Percentiles rank a stretch among this genome's conserved stretches.
These are phyloP conservation scores for Apostichopus parvimensis DNA, from an alignment of 35 echinoderm and acorn worm species.

Conservation along the genomic window DNA sequence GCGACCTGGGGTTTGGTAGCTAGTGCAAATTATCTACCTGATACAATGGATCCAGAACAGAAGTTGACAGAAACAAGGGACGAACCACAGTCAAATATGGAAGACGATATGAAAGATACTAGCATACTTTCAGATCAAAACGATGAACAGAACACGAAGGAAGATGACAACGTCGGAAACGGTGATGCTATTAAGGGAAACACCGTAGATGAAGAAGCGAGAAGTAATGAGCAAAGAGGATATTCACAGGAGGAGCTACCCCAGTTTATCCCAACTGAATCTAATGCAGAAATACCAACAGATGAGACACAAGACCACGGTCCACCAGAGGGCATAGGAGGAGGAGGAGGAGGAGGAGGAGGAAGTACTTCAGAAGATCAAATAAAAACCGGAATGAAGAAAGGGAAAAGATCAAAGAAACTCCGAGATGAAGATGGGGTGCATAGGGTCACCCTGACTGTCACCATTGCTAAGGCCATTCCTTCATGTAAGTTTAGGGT, in stretches of 20 bases:
- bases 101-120: background rate
- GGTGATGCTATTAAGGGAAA: background rate
- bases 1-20: background rate
- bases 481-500: conserved; percentile 49
- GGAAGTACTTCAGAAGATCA: background rate
- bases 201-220: background rate
- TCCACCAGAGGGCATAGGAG: background rate
- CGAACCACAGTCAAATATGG: background rate
- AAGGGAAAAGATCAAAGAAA: conserved; percentile 31
- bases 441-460: conserved; percentile 85
- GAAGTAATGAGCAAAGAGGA: background rate
- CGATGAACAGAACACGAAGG: background rate
- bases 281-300: background rate
- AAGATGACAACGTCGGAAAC: background rate
- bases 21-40: background rate
- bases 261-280: background rate
- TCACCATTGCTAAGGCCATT: conserved; percentile 96
- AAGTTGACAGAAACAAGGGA: background rate
- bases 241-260: background rate
- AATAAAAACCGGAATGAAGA: background rate
- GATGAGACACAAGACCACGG: background rate
- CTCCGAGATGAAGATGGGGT: conserved; percentile 56
- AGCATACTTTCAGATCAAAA: background rate
- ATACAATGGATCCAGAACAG: background rate
- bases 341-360: background rate